phyloP scores from a whole-genome alignment of 2,113 vertebrate genomes.

The Aphelocoma coerulescens region DNA sequence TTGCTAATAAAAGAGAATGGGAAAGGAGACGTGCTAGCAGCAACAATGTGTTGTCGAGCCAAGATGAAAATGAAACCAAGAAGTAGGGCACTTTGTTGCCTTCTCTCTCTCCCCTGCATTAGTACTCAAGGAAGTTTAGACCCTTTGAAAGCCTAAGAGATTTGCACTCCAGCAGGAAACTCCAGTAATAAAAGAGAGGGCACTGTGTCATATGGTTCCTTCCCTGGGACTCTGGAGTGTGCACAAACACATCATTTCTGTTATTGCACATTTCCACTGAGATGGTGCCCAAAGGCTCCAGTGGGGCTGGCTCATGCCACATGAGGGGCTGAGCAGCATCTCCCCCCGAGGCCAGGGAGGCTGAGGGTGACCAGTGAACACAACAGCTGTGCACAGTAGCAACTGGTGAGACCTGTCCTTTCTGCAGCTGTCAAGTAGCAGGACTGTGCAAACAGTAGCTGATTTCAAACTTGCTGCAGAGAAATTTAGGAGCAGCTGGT shows the following conservation, averaged over 20 bases:
- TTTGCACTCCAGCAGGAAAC: not conserved
- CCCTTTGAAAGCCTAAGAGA: not conserved
- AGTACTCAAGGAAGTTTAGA: not conserved
- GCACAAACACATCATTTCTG: not conserved
- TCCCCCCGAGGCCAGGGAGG: accelerated
- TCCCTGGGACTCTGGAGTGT: not conserved
- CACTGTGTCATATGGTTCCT: accelerated
- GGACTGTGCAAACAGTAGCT: not conserved
- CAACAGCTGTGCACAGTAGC: accelerated
- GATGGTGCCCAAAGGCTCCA: not conserved
- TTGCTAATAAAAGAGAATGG: not conserved
- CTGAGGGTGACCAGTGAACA: not conserved
- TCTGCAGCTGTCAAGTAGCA: slow-evolving; percentile 1
- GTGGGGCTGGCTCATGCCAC: accelerated
- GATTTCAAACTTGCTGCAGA: not conserved
- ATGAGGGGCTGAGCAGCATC: not conserved
- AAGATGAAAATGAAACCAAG: not conserved
- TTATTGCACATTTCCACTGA: not conserved
- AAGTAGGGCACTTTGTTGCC: slow-evolving; percentile 18
- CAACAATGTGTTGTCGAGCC: not conserved
- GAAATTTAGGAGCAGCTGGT: slow-evolving; percentile 22
- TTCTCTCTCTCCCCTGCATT: not conserved
- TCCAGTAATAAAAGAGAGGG: not conserved
- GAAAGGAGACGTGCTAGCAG: not conserved
- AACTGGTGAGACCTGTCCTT: not conserved